phyloP scores from a whole-genome alignment of 2,797 vertebrate genomes.

The Acropternis orthonyx region DNA sequence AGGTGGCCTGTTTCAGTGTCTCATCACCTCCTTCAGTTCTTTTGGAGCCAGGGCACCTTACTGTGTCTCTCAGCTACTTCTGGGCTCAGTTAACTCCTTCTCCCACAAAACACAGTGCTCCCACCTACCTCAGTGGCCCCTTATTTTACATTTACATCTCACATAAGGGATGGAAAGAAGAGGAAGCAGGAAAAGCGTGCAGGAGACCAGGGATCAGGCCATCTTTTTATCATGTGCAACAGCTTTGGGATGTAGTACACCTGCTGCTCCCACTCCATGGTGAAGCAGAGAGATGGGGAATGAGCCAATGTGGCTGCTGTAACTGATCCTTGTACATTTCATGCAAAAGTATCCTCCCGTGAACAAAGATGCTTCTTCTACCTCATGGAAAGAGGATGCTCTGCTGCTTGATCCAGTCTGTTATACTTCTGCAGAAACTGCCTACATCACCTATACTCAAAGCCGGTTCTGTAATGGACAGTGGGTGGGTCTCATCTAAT shows the following conservation, averaged over 20 bases:
- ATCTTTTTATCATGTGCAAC: neutral
- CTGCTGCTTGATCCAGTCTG: neutral
- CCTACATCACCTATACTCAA: accelerated
- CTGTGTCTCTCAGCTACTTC: neutral
- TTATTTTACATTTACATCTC: neutral
- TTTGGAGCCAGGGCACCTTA: neutral
- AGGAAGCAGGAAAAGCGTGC: neutral
- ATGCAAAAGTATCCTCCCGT: neutral
- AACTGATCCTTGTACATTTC: neutral
- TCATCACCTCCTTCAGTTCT: neutral
- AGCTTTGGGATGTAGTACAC: neutral
- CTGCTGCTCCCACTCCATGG: neutral
- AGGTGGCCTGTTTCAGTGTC: neutral
- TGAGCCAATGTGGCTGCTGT: neutral
- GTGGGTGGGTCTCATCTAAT: neutral
- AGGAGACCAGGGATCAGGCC: no score
- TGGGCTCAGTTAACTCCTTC: neutral
- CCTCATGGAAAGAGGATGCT: neutral
- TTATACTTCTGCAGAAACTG: neutral
- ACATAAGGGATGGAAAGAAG: neutral
- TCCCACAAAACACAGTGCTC: neutral
- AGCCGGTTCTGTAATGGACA: neutral
- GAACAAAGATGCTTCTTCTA: neutral
- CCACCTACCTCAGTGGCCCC: neutral
- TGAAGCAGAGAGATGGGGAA: neutral